Evolutionary conservation across 2,888 invertebrate genomes (phyloP).

Genomic region (Hypomecis atomaria): DNA sequence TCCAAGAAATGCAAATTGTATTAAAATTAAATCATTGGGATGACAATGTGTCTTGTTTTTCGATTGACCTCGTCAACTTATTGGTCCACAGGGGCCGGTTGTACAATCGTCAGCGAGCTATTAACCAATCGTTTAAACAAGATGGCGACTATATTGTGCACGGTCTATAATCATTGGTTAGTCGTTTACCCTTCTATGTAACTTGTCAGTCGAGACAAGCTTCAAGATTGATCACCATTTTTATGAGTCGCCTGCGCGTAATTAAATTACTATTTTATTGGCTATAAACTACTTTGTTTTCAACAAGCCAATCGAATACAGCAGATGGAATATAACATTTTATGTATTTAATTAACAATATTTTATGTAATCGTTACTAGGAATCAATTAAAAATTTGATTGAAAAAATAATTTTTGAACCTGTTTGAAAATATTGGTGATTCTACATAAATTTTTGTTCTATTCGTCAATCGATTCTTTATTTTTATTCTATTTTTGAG

Average conservation of each 20-base stretch:
- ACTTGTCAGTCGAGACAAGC: conserved; percentile 29
- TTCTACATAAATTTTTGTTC: no score
- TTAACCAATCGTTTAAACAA: conserved; percentile 30
- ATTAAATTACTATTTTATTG: conserved; percentile 25
- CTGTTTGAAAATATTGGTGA: no score
- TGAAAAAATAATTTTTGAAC: no score
- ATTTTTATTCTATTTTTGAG: no score
- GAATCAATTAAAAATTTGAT: neutral
- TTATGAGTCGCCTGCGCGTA: conserved; percentile 20
- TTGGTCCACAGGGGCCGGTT: conserved; percentile 17
- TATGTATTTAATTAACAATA: neutral
- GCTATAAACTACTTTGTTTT: conserved; percentile 20
- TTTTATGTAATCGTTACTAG: neutral
- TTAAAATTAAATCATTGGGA: conserved; percentile 23
- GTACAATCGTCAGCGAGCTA: conserved; percentile 10
- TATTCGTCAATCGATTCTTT: no score
- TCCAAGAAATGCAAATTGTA: conserved; percentile 25
- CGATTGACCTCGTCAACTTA: conserved; percentile 20
- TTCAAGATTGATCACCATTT: conserved; percentile 27
- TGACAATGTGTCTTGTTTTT: conserved; percentile 8
- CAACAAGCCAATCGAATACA: conserved; percentile 16
- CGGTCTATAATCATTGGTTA: conserved; percentile 31
- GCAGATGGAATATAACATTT: neutral
- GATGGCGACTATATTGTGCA: conserved; percentile 24
- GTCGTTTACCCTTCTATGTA: conserved; percentile 26